Evolutionary conservation across 1,140 invertebrate genomes (phyloP).

Genomic region (Mercenaria mercenaria): DNA sequence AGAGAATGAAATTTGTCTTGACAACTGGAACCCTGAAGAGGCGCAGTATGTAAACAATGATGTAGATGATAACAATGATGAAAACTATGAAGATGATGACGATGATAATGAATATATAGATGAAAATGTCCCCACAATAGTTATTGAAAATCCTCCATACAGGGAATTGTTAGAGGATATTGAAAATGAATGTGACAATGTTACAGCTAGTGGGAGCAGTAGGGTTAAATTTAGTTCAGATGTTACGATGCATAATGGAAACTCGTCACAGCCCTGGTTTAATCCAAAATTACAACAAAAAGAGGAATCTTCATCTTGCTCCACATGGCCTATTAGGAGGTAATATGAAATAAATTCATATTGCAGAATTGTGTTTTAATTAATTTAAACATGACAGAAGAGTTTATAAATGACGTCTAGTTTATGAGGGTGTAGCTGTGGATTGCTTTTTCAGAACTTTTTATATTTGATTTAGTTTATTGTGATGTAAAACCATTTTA

Average conservation of each 20-base stretch:
- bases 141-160: constrained; percentile 47
- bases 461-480: no score
- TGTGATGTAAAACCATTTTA: no score
- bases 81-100: not conserved
- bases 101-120: not conserved
- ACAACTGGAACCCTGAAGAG: constrained; percentile 31
- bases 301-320: constrained; percentile 10
- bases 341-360: no score
- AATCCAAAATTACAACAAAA: constrained; percentile 50
- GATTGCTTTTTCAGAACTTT: no score
- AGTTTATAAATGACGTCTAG: no score
- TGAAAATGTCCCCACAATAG: not conserved
- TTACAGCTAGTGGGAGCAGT: not conserved
- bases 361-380: no score
- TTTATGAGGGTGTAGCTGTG: no score
- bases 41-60: not conserved
- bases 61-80: constrained; percentile 32
- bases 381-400: no score
- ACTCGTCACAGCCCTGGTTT: constrained; percentile 36
- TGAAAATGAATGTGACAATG: constrained; percentile 1
- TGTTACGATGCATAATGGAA: not conserved
- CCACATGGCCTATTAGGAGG: constrained; percentile 47
- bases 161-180: not conserved
- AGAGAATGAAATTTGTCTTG: constrained; percentile 49
- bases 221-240: constrained; percentile 27